A percentile compares a stretch with the other conserved stretches of the same genome.
phyloP scores from a whole-genome alignment of 2,888 invertebrate genomes.

The Lasioglossum malachurum region DNA sequence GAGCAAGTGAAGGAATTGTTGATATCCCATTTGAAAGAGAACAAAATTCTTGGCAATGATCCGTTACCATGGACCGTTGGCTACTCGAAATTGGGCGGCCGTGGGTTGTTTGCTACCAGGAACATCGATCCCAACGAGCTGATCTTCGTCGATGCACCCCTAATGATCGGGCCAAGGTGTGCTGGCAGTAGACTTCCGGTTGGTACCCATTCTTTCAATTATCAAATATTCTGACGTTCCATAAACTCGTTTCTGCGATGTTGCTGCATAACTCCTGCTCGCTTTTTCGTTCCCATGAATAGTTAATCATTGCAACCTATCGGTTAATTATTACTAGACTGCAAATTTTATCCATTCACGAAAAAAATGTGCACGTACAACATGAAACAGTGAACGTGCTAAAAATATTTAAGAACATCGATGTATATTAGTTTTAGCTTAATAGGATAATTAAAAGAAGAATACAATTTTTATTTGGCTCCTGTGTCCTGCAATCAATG shows the following conservation, averaged over 20 bases:
- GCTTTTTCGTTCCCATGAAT: not conserved
- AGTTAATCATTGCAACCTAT: not conserved
- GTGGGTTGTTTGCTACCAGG: conserved; percentile 90
- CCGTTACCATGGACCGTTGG: conserved; percentile 86
- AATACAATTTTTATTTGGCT: too few relatives aligned
- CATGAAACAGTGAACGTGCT: too few relatives aligned
- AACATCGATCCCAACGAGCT: conserved; percentile 89
- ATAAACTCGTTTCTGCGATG: not conserved
- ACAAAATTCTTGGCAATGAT: conserved; percentile 56
- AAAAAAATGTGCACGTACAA: too few relatives aligned
- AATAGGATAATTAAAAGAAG: too few relatives aligned
- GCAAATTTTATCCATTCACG: too few relatives aligned
- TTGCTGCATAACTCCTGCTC: not conserved
- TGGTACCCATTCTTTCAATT: not conserved
- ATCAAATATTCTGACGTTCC: not conserved
- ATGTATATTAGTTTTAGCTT: too few relatives aligned
- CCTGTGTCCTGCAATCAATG: too few relatives aligned
- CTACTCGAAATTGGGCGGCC: conserved; percentile 88
- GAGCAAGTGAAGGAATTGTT: conserved; percentile 67
- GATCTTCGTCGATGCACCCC: conserved; percentile 89
- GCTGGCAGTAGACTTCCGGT: conserved; percentile 77
- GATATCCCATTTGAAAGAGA: conserved; percentile 68
- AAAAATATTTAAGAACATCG: too few relatives aligned
- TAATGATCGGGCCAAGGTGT: conserved; percentile 90
- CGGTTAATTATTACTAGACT: not conserved